phyloP scores from a whole-genome alignment of 2,797 vertebrate species.

The Sebastes hubbsi region DNA sequence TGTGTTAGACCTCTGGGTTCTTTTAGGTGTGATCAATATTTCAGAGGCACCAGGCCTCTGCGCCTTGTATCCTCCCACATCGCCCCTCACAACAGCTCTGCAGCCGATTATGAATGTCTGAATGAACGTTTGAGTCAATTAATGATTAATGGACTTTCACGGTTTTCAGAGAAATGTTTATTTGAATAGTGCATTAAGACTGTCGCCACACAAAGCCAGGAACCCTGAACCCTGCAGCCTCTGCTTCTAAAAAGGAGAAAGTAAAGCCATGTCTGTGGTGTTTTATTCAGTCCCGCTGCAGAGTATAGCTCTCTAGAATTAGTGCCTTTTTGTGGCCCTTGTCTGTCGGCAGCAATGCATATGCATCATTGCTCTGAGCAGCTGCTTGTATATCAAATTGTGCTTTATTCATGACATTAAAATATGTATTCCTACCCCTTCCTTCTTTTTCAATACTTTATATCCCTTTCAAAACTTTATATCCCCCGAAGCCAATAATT shows the following conservation, averaged over 20 bases:
- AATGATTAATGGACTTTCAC: conserved; percentile 72
- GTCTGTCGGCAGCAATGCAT: conserved; percentile 19
- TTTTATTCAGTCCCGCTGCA: conserved; percentile 34
- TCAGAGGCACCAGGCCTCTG: conserved; percentile 57
- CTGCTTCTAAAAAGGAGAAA: conserved; percentile 22
- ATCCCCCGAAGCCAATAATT: not conserved
- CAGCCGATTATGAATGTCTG: conserved; percentile 67
- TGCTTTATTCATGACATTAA: conserved; percentile 29
- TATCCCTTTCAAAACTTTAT: not conserved
- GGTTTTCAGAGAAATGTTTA: conserved; percentile 63
- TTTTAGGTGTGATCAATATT: conserved; percentile 80
- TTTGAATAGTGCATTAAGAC: conserved; percentile 66
- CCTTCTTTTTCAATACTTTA: not conserved
- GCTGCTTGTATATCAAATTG: not conserved
- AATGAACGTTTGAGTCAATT: conserved; percentile 62
- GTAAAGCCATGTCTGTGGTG: conserved; percentile 31
- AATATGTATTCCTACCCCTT: conserved; percentile 8
- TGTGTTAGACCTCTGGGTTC: conserved; percentile 65
- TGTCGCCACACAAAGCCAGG: not conserved
- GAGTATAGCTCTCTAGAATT: conserved; percentile 16
- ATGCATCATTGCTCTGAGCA: conserved; percentile 25
- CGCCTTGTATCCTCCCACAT: conserved; percentile 45
- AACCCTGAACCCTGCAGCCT: not conserved
- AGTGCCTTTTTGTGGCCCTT: conserved; percentile 15
- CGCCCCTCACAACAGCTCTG: conserved; percentile 55